Evolutionary conservation across 1,140 invertebrate species (phyloP).

Genomic region (Lepidurus apus): DNA sequence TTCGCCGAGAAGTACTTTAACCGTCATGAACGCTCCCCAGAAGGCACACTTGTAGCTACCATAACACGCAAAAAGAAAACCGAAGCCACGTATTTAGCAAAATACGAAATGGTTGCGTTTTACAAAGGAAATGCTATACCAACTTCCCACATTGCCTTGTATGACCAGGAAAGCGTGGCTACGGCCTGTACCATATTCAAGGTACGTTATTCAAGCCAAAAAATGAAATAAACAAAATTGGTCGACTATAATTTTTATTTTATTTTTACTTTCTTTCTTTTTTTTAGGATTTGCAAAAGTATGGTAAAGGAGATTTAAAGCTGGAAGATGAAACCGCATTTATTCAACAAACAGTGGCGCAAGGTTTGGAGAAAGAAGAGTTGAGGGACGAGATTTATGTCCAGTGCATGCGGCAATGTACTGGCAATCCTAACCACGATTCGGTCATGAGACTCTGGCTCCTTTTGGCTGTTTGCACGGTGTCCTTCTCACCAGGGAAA

Average conservation of each 20-base stretch:
- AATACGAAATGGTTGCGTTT: constrained; percentile 88
- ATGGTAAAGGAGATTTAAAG: constrained; percentile 76
- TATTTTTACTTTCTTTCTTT: constrained; percentile 24
- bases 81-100: constrained; percentile 62
- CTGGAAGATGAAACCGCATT: constrained; percentile 70
- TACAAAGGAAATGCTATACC: constrained; percentile 82
- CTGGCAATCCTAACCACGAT: constrained; percentile 75
- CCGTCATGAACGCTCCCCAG: constrained; percentile 73
- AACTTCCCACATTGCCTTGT: constrained; percentile 89
- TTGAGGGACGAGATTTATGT: constrained; percentile 82
- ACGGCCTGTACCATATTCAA: constrained; percentile 85
- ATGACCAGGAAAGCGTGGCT: constrained; percentile 88
- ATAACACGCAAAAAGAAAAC: constrained; percentile 55
- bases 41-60: constrained; percentile 82
- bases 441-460: constrained; percentile 66
- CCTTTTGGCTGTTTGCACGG: constrained; percentile 77
- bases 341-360: constrained; percentile 76
- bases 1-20: constrained; percentile 93
- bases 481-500: constrained; percentile 88
- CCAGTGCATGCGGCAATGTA: constrained; percentile 62
- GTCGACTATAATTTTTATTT: constrained; percentile 33
- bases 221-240: too few relatives aligned
- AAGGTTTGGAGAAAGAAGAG: constrained; percentile 82
- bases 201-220: constrained; percentile 42
- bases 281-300: constrained; percentile 51